Evolutionary conservation across 2,888 invertebrate genomes (phyloP).

Genomic region (Megamerina dolium): DNA sequence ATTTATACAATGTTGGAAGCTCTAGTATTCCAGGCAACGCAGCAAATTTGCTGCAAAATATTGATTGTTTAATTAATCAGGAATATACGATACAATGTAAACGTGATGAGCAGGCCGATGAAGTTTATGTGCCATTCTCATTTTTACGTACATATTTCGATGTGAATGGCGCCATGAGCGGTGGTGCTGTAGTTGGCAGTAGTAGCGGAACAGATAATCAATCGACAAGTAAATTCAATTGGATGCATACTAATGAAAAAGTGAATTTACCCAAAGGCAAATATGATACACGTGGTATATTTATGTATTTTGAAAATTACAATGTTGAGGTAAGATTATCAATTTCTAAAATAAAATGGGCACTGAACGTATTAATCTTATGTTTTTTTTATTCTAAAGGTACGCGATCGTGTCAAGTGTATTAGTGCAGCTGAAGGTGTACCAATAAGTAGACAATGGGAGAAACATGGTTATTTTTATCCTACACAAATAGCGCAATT

Average conservation of each 20-base stretch:
- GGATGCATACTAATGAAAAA: conserved; percentile 91
- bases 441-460: conserved; percentile 96
- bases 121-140: conserved; percentile 87
- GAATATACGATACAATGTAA: conserved; percentile 75
- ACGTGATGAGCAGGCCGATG: conserved; percentile 63
- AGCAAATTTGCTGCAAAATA: conserved; percentile 52
- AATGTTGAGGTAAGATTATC: conserved; percentile 90
- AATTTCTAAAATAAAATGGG: conserved; percentile 5
- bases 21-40: conserved; percentile 14
- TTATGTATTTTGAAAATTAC: conserved; percentile 96
- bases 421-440: conserved; percentile 91
- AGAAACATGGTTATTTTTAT: conserved; percentile 90
- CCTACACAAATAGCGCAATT: conserved; percentile 99
- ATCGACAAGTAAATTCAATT: conserved; percentile 74
- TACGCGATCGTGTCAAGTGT: conserved; percentile 91
- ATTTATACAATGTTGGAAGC: conserved; percentile 23
- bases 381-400: conserved; percentile 22
- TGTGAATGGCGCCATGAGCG: conserved; percentile 81
- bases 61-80: conserved; percentile 84
- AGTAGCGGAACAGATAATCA: conserved; percentile 8
- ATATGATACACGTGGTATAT: conserved; percentile 85
- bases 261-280: conserved; percentile 81
- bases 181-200: conserved; percentile 18
- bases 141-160: conserved; percentile 92
- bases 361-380: neutral